Evolutionary conservation across 2,797 vertebrate genomes (phyloP).

Genomic region (Oreochromis grahami): DNA sequence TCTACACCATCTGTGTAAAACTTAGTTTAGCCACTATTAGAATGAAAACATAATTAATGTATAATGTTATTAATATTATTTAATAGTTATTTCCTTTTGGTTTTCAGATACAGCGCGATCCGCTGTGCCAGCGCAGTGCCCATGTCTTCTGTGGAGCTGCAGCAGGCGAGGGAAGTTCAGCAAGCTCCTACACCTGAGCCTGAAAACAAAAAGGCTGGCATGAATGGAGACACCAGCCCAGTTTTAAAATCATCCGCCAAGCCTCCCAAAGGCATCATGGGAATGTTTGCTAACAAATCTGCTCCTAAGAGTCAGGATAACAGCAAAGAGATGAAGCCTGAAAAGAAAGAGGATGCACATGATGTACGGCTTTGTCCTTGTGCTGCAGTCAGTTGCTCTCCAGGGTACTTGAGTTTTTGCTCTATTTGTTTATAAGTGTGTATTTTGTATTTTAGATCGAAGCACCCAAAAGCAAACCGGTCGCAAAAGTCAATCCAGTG

Average conservation of each 20-base stretch:
- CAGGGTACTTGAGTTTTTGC: no score
- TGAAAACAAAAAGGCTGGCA: background rate
- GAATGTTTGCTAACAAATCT: conserved; percentile 84
- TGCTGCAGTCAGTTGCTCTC: accelerated
- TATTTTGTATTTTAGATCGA: conserved; percentile 69
- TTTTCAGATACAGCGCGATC: conserved; percentile 87
- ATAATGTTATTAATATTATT: background rate
- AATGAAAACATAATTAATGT: background rate
- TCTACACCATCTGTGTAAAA: background rate
- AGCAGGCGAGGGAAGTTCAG: conserved; percentile 43
- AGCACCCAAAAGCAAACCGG: conserved; percentile 73
- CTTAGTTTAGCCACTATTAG: background rate
- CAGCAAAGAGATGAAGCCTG: conserved; percentile 75
- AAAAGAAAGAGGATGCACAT: conserved; percentile 72
- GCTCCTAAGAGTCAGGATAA: conserved; percentile 70
- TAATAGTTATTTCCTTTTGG: background rate
- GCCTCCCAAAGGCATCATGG: conserved; percentile 87
- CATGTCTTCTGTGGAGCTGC: conserved; percentile 61
- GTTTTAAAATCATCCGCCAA: conserved; percentile 66
- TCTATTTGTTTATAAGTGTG: background rate
- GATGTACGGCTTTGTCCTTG: conserved; percentile 37
- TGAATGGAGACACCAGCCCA: conserved; percentile 67
- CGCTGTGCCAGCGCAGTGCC: conserved; percentile 79
- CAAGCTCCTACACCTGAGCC: conserved; percentile 32
- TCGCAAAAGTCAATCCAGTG: conserved; percentile 72